Evolutionary conservation across 2,797 vertebrate species (phyloP), one percentile per base, ranked within the genome.

Genomic region (Acrocephalus scirpaceus): DNA sequence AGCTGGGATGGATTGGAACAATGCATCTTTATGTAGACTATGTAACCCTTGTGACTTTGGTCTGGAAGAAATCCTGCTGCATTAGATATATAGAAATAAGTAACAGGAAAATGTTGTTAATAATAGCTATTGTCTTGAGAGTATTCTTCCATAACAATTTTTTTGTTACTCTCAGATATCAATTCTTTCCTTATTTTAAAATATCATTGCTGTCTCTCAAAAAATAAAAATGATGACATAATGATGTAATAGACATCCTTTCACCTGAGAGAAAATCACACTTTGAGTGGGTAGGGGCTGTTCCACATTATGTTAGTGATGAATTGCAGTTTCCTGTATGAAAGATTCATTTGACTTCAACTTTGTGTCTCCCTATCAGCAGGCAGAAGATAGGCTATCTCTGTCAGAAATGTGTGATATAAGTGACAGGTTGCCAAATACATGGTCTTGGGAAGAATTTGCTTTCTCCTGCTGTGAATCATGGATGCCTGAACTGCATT

Each of bases 381-480:
- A 88, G 67, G 89, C 54, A 92, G 81, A 90, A 96, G 94, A 95
- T 87, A 88, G 71, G 66, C 79, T 96, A 69, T 94, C 92, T 95
- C 34, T 92, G 87, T 96, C 84, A 92, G 70, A 95, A 94, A 11
- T 72, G 27, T 82, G 34, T 91, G 94, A 89, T 86, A 45, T 94
- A 92, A 96, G 54, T 88, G 94, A 96, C 97, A 96, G 93, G 61
- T 90, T 94, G 70, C 89, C 82, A 96, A 92, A 95, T 72, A 40
- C 70, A 76, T 36, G 87, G 57, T 64, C 86, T 64, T 57, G 58
- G 57, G 65, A 82, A 92, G 85, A 93, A 56, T 88, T 78, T 95
- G 60, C 64, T 62, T 96, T 88, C 56, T 90, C 23, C 38, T 80
- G 64, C 47, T 42, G 51, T 82, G 77, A 94, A 88, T 95, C 53